Base-by-base conservation (phyloP, 2,888 invertebrate species). In the Netelia melanura region DNA sequence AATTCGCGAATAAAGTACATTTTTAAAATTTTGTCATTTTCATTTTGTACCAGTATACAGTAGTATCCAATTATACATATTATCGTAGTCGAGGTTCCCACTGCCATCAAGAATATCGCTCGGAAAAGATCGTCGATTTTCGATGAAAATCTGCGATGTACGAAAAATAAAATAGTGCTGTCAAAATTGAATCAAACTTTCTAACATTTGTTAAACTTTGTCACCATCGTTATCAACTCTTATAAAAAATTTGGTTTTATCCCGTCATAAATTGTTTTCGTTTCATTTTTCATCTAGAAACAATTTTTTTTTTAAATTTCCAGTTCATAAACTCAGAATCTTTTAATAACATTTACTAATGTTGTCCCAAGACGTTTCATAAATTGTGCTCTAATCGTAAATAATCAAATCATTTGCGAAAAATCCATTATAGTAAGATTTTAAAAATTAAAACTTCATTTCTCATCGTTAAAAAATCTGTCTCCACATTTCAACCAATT, bases 131-230 rank as follows among this genome's bases (percentile, higher is more conserved):
- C 62, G 3, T 87, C 85, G 38, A 81, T 65, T 3, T 78, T 79
- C 1, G 85, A 72, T 54, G 90, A 87, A 64, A 92, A 92, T 30
- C 92, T 92, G 64, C 21, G 64, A 64, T 2, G 30, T 30, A 3
- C 52, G 6, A n/a, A 52, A 62, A 62, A 14, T 25, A 25, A 30
- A 25, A 9, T 9, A 23, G 54, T 10, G 54, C 17, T 11, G 17
- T 54, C 17, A 17, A n/a, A 17, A 54, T 10, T 54, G 54, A 5
- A 30, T 30, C 5, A 30, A 3, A 30, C 5, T 30, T 2, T 48
- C 5, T 3, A 14, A 2, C 10, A 11, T 48, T 48, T 2, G 10
- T 48, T 48, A 48, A 48, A 48, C 14, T 48, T 48, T 48, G 11
- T 2, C 48, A 48, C 2, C 30, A 5, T 30, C 5, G 30, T 30